A percentile compares a stretch with the other conserved stretches of the same genome.
phyloP scores from a whole-genome alignment of 2,113 vertebrate species.

The Eubucco bourcierii region DNA sequence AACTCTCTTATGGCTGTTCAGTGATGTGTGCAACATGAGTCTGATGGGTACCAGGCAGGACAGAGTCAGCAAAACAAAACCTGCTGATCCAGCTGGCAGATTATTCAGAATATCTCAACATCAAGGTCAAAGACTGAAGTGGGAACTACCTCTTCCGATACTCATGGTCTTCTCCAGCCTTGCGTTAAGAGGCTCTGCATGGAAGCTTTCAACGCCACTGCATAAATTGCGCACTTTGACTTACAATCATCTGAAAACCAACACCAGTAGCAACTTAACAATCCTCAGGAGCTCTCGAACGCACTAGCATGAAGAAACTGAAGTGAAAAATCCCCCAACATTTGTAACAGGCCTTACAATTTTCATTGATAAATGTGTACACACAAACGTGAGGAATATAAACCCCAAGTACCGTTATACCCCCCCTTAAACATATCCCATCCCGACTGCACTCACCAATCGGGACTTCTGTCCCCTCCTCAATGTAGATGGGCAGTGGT shows the following conservation, averaged over 20 bases:
- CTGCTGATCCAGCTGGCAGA: neutral
- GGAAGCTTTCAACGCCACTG: neutral
- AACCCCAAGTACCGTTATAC: slow-evolving; percentile 46
- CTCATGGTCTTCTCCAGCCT: neutral
- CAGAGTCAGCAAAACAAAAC: neutral
- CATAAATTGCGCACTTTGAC: neutral
- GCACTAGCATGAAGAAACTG: neutral
- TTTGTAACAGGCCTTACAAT: slow-evolving; percentile 44
- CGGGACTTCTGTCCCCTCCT: slow-evolving; percentile 72
- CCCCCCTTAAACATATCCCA: slow-evolving; percentile 65
- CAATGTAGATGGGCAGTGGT: slow-evolving; percentile 75
- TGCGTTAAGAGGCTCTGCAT: neutral
- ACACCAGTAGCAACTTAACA: neutral
- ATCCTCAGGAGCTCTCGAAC: neutral
- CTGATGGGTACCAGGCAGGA: neutral
- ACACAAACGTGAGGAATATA: slow-evolving; percentile 44
- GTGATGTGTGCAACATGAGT: neutral
- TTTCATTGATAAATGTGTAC: slow-evolving; percentile 28
- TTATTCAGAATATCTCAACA: neutral
- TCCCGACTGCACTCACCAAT: slow-evolving; percentile 73
- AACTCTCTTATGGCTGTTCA: neutral
- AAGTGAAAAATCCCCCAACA: slow-evolving; percentile 14
- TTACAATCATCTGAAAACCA: neutral
- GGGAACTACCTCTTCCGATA: neutral
- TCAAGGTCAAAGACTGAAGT: neutral